Conservation (phyloP, 2,113 vertebrate genomes). For the Grammomys surdaster region DNA sequence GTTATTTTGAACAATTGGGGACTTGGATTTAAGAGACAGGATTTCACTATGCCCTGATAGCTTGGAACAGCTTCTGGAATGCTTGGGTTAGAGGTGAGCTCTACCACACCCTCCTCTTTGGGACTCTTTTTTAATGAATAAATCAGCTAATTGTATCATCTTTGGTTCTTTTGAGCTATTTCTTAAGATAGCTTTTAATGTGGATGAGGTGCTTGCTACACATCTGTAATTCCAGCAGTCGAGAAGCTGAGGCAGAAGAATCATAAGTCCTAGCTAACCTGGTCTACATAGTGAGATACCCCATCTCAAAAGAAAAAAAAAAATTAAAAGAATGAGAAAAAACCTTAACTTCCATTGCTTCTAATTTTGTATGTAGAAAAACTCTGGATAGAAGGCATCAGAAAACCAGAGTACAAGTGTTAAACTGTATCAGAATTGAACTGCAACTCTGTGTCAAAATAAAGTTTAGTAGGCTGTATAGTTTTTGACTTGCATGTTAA, state of each 20-base stretch:
- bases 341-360: conserved; percentile 9
- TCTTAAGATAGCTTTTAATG: conserved; percentile 55
- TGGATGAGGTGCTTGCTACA: background rate
- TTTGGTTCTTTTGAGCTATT: conserved; percentile 65
- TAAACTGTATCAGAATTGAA: conserved; percentile 41
- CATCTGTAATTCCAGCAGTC: background rate
- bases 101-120: background rate
- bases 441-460: conserved; percentile 61
- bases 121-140: conserved; percentile 49
- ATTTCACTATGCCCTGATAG: background rate
- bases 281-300: background rate
- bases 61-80: background rate
- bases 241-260: too few relatives aligned
- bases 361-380: conserved; percentile 56
- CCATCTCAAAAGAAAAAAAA: background rate
- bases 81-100: background rate
- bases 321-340: background rate
- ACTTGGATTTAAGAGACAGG: background rate
- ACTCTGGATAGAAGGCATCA: conserved; percentile 49
- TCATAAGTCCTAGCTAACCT: background rate
- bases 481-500: conserved; percentile 27
- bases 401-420: background rate
- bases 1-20: background rate
- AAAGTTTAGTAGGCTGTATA: conserved; percentile 57
- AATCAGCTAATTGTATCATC: conserved; percentile 34